phyloP scores from a whole-genome alignment of 1,140 invertebrate species.

The Philotrypesis tridentata region DNA sequence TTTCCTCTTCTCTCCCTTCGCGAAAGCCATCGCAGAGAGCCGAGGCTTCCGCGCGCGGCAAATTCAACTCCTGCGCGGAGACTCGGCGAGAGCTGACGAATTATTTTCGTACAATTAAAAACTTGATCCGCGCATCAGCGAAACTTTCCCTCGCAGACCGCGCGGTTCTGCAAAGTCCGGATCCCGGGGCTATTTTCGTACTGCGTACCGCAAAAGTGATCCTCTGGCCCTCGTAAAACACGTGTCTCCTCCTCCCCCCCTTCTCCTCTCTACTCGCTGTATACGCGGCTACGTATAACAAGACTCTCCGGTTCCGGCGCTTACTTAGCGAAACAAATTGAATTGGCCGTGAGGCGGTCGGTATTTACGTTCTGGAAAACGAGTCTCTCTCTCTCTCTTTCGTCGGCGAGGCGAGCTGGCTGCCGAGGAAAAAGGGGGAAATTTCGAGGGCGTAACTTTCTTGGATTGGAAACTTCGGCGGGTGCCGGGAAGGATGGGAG shows the following conservation, averaged over 20 bases:
- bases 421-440: background rate
- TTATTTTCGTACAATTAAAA: background rate
- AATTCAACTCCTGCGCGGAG: no score
- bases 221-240: background rate
- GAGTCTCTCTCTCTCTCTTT: no score
- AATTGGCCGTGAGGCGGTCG: background rate
- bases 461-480: background rate
- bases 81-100: background rate
- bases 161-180: background rate
- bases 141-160: background rate
- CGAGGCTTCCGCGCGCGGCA: no score
- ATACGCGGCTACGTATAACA: background rate
- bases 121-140: background rate
- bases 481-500: background rate
- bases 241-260: background rate
- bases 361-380: background rate
- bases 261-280: no score
- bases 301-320: background rate
- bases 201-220: background rate
- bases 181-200: background rate
- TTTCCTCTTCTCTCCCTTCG: background rate
- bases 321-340: constrained; percentile 28
- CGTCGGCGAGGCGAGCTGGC: no score
- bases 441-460: constrained; percentile 16
- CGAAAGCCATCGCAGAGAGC: no score